Conservation (phyloP, 2,797 vertebrate genomes). For the Cirrhinus molitorella region DNA sequence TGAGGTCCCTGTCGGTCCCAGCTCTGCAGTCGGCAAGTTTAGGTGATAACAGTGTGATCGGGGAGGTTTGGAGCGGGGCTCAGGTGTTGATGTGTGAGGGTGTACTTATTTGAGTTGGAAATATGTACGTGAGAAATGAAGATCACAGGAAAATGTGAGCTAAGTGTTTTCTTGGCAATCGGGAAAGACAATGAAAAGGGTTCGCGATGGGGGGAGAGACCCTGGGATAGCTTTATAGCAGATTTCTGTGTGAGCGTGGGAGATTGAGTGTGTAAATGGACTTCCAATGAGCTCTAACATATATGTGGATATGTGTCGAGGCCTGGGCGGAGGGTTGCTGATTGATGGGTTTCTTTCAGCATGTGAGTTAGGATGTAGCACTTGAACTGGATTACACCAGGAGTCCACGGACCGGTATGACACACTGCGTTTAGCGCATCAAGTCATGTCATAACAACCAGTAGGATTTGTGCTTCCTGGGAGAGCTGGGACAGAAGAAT, state of each 20-base stretch:
- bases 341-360: conserved; percentile 38
- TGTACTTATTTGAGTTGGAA: conserved; percentile 48
- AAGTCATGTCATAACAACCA: conserved; percentile 29
- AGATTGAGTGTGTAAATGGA: conserved; percentile 21
- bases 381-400: conserved; percentile 40
- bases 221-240: conserved; percentile 37
- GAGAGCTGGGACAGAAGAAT: conserved; percentile 31
- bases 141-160: conserved; percentile 42
- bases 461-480: conserved; percentile 40
- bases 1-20: conserved; percentile 21
- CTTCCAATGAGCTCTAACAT: not conserved
- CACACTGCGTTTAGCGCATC: conserved; percentile 21
- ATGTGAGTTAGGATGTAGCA: conserved; percentile 18
- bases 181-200: conserved; percentile 47
- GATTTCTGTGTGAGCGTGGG: conserved; percentile 23
- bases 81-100: conserved; percentile 47
- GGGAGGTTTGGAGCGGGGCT: conserved; percentile 22
- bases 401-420: conserved; percentile 37
- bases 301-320: not conserved
- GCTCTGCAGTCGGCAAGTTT: conserved; percentile 32
- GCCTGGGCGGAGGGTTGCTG: conserved; percentile 3
- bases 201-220: conserved; percentile 10
- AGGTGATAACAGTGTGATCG: conserved; percentile 40
- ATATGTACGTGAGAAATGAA: conserved; percentile 54
- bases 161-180: conserved; percentile 61